Percentiles rank a stretch among this genome's conserved stretches.
These are phyloP conservation scores for Zonotrichia leucophrys DNA, from an alignment of 2,113 vertebrate genomes.

Conservation along the genomic window DNA sequence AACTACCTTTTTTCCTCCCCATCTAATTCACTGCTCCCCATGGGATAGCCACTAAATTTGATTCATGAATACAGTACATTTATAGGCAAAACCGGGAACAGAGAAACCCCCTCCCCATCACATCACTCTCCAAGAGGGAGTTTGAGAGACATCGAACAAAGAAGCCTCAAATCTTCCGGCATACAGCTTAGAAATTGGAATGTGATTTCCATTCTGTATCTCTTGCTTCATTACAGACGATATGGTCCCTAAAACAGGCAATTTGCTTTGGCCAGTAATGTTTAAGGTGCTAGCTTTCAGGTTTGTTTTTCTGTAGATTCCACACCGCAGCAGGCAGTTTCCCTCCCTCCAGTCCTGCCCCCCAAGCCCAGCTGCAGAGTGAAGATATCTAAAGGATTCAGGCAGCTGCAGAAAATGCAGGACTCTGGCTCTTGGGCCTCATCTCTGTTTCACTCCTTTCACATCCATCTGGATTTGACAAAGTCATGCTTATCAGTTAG, in stretches of 20 bases:
- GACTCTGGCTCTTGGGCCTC: background rate
- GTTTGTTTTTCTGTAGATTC: background rate
- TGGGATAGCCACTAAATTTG: constrained; percentile 41
- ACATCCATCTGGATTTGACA: background rate
- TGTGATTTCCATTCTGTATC: background rate
- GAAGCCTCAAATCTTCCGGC: background rate
- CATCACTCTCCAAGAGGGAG: background rate
- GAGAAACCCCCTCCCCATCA: background rate
- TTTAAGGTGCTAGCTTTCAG: background rate
- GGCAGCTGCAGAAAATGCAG: background rate
- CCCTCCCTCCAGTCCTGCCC: no score
- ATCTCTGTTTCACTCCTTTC: background rate
- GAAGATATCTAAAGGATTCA: background rate
- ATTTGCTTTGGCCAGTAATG: background rate
- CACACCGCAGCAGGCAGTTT: background rate
- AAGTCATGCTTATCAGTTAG: background rate
- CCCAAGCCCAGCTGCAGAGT: background rate
- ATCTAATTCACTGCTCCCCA: constrained; percentile 42
- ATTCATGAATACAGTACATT: constrained; percentile 44
- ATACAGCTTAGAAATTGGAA: background rate
- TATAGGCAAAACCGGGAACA: constrained; percentile 27
- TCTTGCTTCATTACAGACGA: constrained; percentile 4
- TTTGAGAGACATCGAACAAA: background rate
- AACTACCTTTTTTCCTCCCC: background rate
- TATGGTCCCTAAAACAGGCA: background rate